These are phyloP conservation scores for Lordiphosa andalusiaca DNA, from an alignment of 2,888 invertebrate species.

Conservation along the genomic window DNA sequence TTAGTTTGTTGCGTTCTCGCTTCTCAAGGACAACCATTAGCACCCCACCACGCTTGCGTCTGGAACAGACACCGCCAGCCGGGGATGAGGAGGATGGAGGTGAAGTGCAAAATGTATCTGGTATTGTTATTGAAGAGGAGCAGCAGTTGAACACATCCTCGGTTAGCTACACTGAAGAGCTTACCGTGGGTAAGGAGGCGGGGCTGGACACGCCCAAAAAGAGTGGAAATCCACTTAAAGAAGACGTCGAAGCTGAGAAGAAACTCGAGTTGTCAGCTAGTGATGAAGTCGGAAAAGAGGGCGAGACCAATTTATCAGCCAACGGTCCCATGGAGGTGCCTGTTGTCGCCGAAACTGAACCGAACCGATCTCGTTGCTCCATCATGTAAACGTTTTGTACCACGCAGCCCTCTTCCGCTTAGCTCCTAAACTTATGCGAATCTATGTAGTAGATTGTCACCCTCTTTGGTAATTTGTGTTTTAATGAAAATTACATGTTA, in stretches of 20 bases:
- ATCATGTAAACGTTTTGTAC: slow-evolving; percentile 44
- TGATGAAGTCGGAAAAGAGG: slow-evolving; percentile 32
- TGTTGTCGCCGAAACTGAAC: slow-evolving; percentile 24
- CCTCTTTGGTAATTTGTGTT: slow-evolving; percentile 59
- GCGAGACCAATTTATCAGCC: slow-evolving; percentile 21
- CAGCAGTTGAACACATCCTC: slow-evolving; percentile 44
- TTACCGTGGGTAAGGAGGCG: slow-evolving; percentile 57
- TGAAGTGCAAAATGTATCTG: slow-evolving; percentile 77
- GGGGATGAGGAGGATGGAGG: slow-evolving; percentile 61
- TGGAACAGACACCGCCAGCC: slow-evolving; percentile 41
- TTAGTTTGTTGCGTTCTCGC: slow-evolving; percentile 74
- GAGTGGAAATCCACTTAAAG: slow-evolving; percentile 27
- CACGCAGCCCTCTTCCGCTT: slow-evolving; percentile 13
- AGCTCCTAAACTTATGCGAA: slow-evolving; percentile 30
- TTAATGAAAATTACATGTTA: slow-evolving; percentile 41
- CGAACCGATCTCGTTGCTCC: slow-evolving; percentile 48
- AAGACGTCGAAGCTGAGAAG: slow-evolving; percentile 7
- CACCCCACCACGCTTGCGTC: slow-evolving; percentile 67
- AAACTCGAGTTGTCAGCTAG: slow-evolving; percentile 6
- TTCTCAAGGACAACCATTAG: slow-evolving; percentile 74
- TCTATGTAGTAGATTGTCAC: slow-evolving; percentile 26
- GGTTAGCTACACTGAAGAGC: slow-evolving; percentile 33
- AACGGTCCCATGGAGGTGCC: slow-evolving; percentile 10
- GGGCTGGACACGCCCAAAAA: slow-evolving; percentile 56
- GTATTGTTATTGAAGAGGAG: slow-evolving; percentile 65